A percentile compares a stretch with the other conserved stretches of the same genome.
Conservation (phyloP, 1,140 invertebrate species). For the Metopolophium dirhodum region DNA sequence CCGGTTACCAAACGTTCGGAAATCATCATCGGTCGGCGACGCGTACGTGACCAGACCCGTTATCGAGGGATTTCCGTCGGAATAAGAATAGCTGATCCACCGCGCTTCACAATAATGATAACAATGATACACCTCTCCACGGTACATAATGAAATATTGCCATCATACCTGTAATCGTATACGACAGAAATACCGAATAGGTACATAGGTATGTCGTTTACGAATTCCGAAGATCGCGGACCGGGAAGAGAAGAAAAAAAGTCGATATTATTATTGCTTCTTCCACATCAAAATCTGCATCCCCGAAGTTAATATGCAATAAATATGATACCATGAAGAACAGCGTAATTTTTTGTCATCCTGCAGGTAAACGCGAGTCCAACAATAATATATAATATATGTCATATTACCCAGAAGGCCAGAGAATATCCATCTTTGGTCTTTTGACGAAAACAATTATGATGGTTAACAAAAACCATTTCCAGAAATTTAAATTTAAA, state of each 20-base stretch:
- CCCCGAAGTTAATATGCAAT: neutral
- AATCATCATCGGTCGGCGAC: neutral
- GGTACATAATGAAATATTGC: neutral
- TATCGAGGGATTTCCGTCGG: neutral
- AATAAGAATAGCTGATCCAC: neutral
- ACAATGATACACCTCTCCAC: neutral
- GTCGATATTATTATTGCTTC: neutral
- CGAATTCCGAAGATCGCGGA: neutral
- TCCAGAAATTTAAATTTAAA: neutral
- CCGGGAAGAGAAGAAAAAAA: neutral
- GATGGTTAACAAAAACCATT: neutral
- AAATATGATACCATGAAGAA: neutral
- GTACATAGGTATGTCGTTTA: neutral
- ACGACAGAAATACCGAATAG: neutral
- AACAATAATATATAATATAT: neutral
- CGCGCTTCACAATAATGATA: neutral
- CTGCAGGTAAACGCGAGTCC: neutral
- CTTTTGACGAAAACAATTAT: neutral
- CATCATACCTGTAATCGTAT: neutral
- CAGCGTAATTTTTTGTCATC: neutral
- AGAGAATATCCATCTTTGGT: neutral
- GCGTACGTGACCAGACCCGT: slow-evolving; percentile 35
- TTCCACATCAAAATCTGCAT: neutral
- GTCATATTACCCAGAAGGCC: neutral
- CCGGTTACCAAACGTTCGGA: slow-evolving; percentile 29